Evolutionary conservation across 30 jellyfish, hydroid and myxozoan genomes (phyloP).

Genomic region (Euphysa ruthae): DNA sequence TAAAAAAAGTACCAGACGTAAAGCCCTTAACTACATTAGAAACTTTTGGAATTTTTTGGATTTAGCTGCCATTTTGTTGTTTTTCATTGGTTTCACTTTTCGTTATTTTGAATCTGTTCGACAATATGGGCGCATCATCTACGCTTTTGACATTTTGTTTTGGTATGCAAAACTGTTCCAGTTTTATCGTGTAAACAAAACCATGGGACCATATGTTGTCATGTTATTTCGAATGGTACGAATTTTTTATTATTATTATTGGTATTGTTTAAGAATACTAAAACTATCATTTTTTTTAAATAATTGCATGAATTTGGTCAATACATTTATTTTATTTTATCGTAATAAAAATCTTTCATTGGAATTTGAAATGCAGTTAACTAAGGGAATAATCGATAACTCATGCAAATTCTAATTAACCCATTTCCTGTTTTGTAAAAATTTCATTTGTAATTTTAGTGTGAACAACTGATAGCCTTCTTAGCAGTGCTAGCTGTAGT

Average conservation of each 20-base stretch:
- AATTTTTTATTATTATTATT: no score
- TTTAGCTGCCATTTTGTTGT: constrained; percentile 26
- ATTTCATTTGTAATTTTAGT: background rate
- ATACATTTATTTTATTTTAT: no score
- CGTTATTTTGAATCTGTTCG: constrained; percentile 4
- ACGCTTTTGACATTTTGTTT: constrained; percentile 42
- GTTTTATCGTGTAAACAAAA: constrained; percentile 54
- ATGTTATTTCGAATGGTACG: constrained; percentile 76
- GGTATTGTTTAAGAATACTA: background rate
- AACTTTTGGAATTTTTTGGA: constrained; percentile 58
- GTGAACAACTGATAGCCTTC: constrained; percentile 1
- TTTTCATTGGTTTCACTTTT: constrained; percentile 37
- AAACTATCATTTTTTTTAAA: no score
- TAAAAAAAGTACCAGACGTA: constrained; percentile 10
- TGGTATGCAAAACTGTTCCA: constrained; percentile 52
- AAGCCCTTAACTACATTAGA: constrained; percentile 11
- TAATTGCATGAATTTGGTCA: no score
- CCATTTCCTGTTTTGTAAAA: no score
- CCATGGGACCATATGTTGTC: constrained; percentile 72
- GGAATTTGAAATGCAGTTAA: no score
- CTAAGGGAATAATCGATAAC: no score
- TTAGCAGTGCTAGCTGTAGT: constrained; percentile 9
- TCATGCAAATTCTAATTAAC: no score
- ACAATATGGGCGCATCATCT: constrained; percentile 22
- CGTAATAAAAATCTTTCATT: no score